Base-by-base conservation (phyloP, 2,113 vertebrate species). In the Miniopterus natalensis region DNA sequence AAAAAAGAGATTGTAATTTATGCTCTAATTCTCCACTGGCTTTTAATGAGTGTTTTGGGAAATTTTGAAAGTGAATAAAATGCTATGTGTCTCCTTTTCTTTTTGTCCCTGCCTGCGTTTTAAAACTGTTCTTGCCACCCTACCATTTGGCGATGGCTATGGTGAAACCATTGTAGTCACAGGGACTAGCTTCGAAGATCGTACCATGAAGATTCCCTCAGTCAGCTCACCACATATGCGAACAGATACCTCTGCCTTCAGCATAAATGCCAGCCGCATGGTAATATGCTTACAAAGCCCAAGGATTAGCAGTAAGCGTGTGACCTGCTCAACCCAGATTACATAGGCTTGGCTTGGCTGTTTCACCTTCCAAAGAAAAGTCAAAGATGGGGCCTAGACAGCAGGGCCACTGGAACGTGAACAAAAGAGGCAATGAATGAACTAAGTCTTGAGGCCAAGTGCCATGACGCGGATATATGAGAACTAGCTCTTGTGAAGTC, bases 1-100 rank as follows among this genome's bases (percentile, higher is more conserved):
- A 36, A 73, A 81, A 81, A 53, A 4, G 66, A 94, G 20, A 51
- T 66, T 83, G 91, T 85, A 68, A 92, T 51, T 88, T 70, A 47
- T 51, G 15, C 57, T 77, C 63, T 61, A 73, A 85, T 63, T 95
- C 53, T 73, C 6, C 51, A 45, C 8, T 86, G 75, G 13, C 8
- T 87, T 27, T 42, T 66, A 40, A 36, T 85, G 36, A 68, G 21
- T 13, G 61, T 36, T 92, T 92, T 84, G 40, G 17, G 55, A 77
- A 51, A 61, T 18, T 42, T 61, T 11, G 40, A 61, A 84, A 73
- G 12, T 77, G 20, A 90, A 53, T 75, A 21, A 36, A 70, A 55
- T 71, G 7, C 21, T 68, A 11, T 13, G 10, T 27, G 9, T 9
- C 27, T 88, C 61, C 68, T 83, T 53, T 92, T 42, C 40, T 71